These are phyloP conservation scores for Pogonomyrmex barbatus DNA, from an alignment of 1,140 invertebrate species.

Conservation along the genomic window DNA sequence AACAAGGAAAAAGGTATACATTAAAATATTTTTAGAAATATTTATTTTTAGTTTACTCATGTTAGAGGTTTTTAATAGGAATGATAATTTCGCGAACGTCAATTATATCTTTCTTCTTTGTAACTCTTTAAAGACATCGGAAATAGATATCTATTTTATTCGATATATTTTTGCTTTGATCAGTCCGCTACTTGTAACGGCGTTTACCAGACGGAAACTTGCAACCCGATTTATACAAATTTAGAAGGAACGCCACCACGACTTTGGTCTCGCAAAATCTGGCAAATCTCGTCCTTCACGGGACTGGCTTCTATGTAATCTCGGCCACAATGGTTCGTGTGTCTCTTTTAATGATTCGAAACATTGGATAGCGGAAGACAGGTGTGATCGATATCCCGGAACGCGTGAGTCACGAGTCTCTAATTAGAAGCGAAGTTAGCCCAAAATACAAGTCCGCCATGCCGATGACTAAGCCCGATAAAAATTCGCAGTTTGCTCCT, in stretches of 20 bases:
- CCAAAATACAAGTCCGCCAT: constrained; percentile 37
- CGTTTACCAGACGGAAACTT: neutral
- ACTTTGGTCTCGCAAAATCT: constrained; percentile 39
- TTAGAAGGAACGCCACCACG: neutral
- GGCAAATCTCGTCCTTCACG: constrained; percentile 46
- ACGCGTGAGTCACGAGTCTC: constrained; percentile 37
- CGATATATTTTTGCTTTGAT: neutral
- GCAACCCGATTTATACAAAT: constrained; percentile 15
- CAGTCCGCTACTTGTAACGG: constrained; percentile 21
- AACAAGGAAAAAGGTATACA: neutral
- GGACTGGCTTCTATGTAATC: constrained; percentile 50
- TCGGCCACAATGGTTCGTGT: constrained; percentile 63
- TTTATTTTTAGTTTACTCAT: neutral
- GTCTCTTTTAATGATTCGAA: constrained; percentile 74
- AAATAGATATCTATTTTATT: constrained; percentile 5
- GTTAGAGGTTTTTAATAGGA: neutral
- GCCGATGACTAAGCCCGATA: constrained; percentile 38
- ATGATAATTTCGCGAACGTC: neutral
- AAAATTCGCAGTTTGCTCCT: constrained; percentile 36
- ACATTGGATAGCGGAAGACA: constrained; percentile 71
- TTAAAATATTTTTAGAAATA: neutral
- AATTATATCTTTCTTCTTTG: neutral
- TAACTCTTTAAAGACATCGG: neutral
- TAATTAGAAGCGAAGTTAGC: constrained; percentile 63
- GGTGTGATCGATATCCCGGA: constrained; percentile 65